Conservation (phyloP, 2,888 invertebrate species). For the Dioctria rufipes region DNA sequence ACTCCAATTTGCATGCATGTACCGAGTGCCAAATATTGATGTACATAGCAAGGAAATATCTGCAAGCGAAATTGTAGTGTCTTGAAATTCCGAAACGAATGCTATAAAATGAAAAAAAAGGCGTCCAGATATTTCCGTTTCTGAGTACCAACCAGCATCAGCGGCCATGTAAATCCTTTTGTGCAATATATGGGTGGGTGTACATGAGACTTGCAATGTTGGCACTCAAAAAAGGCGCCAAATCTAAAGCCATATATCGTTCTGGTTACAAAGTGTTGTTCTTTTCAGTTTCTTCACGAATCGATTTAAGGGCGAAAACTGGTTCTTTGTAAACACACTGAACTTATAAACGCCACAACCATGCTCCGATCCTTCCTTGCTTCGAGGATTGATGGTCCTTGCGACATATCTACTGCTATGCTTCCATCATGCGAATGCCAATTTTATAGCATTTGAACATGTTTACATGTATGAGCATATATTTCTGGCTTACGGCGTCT, state of each 20-base stretch:
- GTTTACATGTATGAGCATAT: slow-evolving; percentile 38
- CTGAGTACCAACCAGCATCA: too few species aligned
- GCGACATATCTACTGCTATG: too few species aligned
- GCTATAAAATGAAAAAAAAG: too few species aligned
- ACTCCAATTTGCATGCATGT: slow-evolving; percentile 18
- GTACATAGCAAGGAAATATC: slow-evolving; percentile 11
- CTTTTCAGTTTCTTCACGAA: slow-evolving; percentile 2
- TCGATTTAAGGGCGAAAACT: slow-evolving; percentile 37
- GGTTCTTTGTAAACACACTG: slow-evolving; percentile 28
- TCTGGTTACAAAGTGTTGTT: too few species aligned
- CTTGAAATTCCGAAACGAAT: neutral
- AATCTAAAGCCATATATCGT: too few species aligned
- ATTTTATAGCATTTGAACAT: slow-evolving; percentile 41
- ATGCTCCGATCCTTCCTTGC: neutral
- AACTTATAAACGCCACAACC: neutral
- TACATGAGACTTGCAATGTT: too few species aligned
- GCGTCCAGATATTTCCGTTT: too few species aligned
- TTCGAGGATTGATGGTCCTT: too few species aligned
- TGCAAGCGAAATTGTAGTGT: slow-evolving; percentile 34
- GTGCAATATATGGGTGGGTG: too few species aligned
- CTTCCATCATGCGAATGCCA: slow-evolving; percentile 2
- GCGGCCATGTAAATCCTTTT: too few species aligned
- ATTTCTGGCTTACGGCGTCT: neutral
- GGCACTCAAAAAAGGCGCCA: too few species aligned
- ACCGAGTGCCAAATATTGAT: slow-evolving; percentile 34